Base-by-base conservation (phyloP, 2,113 vertebrate species). In the Pomatostomus ruficeps region DNA sequence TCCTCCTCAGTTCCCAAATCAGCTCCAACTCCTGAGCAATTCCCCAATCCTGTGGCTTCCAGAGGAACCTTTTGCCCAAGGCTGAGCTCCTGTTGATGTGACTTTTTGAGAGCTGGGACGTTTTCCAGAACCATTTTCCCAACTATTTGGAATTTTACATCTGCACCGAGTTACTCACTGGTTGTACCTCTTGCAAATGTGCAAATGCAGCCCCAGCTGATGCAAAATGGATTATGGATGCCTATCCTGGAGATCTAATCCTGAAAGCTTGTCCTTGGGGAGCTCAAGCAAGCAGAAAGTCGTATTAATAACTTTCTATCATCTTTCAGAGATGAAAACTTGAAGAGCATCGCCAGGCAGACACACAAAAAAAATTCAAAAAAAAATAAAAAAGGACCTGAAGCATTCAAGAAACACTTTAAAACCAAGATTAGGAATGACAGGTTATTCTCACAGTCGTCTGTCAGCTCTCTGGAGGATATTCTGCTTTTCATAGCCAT, bases 401-500 rank as follows among this genome's bases (percentile, higher is more conserved):
- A 75, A 92, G 80, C 68, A 68, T 81, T 88, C 83, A 72, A 78
- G 65, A 82, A 89, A 66, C 23, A 23, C 61, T 91, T 92, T 57
- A 81, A 89, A 93, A 91, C 36, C 52, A 67, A 92, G 89, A 96
- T 96, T 93, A 93, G 73, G 48, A 87, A 59, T 93, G 93, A 95
- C 80, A 95, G 92, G 84, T 87, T 96, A 92, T 89, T 95, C 93
- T 94, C 89, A 67, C 48, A 66, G 38, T 96, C 6, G 23, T 85
- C 80, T 92, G 73, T 48, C 81, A 66, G 54, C 29, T 79, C 87
- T 91, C 87, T 29, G 24, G 87, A 49, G 84, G 31, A 76, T 87
- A 21, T 12, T 67, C 58, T 85, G 54, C 46, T 82, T 63, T 82
- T 89, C 74, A 75, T 68, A 68, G 28, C 51, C 58, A 58, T 40